phyloP scores from a whole-genome alignment of 2,797 vertebrate species.

The Cuculus canorus region DNA sequence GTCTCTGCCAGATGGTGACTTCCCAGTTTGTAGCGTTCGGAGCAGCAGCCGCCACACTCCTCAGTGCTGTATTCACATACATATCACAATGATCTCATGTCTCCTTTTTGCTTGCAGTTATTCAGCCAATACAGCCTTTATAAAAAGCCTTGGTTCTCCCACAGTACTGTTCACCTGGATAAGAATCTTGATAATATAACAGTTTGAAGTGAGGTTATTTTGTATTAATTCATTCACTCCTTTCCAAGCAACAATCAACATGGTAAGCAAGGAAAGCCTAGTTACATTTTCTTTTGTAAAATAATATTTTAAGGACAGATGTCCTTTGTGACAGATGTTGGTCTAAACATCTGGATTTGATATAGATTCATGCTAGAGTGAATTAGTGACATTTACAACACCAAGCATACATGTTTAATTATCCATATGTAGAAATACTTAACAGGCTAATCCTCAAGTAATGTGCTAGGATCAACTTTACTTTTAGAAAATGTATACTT shows the following conservation, averaged over 20 bases:
- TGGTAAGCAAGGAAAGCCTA: not conserved
- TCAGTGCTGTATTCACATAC: not conserved
- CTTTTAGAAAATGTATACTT: no score
- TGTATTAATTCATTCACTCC: not conserved
- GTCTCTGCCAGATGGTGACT: not conserved
- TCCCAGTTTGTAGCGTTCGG: not conserved
- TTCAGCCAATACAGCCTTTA: not conserved
- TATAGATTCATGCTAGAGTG: not conserved
- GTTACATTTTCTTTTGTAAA: not conserved
- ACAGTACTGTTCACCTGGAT: not conserved
- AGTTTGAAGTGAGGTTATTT: not conserved
- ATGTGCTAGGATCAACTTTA: not conserved
- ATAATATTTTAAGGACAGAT: not conserved
- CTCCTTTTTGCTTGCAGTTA: not conserved
- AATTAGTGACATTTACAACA: not conserved
- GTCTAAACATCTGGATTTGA: not conserved
- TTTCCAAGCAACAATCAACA: fast-evolving
- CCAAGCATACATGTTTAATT: not conserved
- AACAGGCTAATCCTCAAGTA: not conserved
- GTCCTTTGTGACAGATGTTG: not conserved
- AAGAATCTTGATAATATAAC: not conserved
- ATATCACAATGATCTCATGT: not conserved
- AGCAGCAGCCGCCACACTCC: not conserved
- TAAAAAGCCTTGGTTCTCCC: not conserved
- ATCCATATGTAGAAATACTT: not conserved